Evolutionary conservation across 2,888 invertebrate genomes (phyloP).

Genomic region (Orthonevra nobilis): DNA sequence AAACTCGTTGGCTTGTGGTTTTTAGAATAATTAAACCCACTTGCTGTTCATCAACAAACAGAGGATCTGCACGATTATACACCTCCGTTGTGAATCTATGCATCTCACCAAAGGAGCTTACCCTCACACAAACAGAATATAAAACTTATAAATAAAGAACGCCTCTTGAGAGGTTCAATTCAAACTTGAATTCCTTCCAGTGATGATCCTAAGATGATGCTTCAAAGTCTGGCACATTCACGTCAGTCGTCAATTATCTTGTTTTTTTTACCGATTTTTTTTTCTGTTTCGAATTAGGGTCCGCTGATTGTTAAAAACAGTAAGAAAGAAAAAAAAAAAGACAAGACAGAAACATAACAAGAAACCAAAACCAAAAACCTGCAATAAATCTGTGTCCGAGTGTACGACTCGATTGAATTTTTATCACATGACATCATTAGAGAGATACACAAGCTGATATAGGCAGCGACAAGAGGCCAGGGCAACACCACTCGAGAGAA

Average conservation of each 20-base stretch:
- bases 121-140: background rate
- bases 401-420: slow-evolving; percentile 44
- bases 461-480: background rate
- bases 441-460: slow-evolving; percentile 6
- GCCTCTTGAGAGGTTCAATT: slow-evolving; percentile 31
- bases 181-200: slow-evolving; percentile 54
- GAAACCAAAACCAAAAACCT: slow-evolving; percentile 21
- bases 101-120: background rate
- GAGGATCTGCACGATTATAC: slow-evolving; percentile 6
- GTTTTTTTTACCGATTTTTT: slow-evolving; percentile 19
- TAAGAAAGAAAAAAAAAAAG: slow-evolving; percentile 8
- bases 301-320: slow-evolving; percentile 20
- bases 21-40: slow-evolving; percentile 44
- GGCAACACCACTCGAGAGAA: background rate
- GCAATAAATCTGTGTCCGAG: slow-evolving; percentile 53
- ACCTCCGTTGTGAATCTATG: slow-evolving; percentile 27
- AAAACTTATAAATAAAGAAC: slow-evolving; percentile 6
- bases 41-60: slow-evolving; percentile 37
- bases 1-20: slow-evolving; percentile 26
- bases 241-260: slow-evolving; percentile 50
- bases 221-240: slow-evolving; percentile 36
- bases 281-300: slow-evolving; percentile 29
- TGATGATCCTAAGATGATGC: slow-evolving; percentile 47
- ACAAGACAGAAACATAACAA: too few species aligned
- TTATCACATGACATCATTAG: slow-evolving; percentile 64